Base-by-base conservation (phyloP, 1,140 invertebrate species). In the Drosophila insularis region DNA sequence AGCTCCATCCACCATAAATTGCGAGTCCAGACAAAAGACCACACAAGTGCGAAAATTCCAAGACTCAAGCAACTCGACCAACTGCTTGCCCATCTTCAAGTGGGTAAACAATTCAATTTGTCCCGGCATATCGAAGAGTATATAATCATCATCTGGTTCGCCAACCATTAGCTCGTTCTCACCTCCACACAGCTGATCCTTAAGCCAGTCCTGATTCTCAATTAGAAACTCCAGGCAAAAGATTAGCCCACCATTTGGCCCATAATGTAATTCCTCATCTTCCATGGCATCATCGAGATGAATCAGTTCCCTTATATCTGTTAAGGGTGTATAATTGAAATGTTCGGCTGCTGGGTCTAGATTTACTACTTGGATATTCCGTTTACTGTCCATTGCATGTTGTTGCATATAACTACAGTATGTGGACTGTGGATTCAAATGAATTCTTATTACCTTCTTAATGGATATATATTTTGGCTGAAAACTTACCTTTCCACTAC, bases 41-140 rank as follows among this genome's bases (percentile, higher is more conserved):
- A 95, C 96, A 93, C 98, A 99, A 23, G 99, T 93, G 65, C 95
- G 94, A 86, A 99, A 99, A 92, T 98, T 96, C 95, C 97, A 97
- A 43, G 94, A 94, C 71, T 97, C 94, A n/a, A 99, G 92, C n/a
- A 94, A 92, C 32, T 96, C 94, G 1, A 98, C 96, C 27, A 99
- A 92, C 74, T 96, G 94, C 75, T 94, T 94, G 91, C 99, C 98
- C 11, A 98, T 95, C 55, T 96, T 95, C 89, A 99, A 94, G 92
- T 99, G 98, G 31, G 98, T 99, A 92, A 99, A 99, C 0, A 99
- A 93, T 92, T 99, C 99, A 74, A 99, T 98, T 94, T 99, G 99
- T 4, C 99, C 98, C 10, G 99, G 98, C 92, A 98, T 99, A 93
- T 99, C 99, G 92, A 99, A 99, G n/a, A 99, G 92, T 60, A 99